These are phyloP conservation scores for Albula glossodonta DNA, from an alignment of 2,113 vertebrate genomes.

Conservation along the genomic window DNA sequence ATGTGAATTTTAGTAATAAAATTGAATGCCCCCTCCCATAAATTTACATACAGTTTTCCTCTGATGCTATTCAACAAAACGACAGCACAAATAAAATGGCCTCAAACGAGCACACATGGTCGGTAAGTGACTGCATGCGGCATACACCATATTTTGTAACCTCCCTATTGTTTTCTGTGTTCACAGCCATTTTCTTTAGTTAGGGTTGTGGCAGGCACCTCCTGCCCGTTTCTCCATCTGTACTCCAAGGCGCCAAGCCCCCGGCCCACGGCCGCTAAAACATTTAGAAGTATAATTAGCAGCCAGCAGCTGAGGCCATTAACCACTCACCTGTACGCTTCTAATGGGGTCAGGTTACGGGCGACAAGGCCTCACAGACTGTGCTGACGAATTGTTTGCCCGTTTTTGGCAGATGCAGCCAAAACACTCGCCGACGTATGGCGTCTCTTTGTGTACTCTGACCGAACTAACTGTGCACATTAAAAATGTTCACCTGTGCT, in stretches of 20 bases:
- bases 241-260: slow-evolving; percentile 20
- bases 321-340: slow-evolving; percentile 63
- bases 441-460: background rate
- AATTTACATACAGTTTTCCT: background rate
- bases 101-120: background rate
- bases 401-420: slow-evolving; percentile 44
- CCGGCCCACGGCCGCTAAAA: slow-evolving; percentile 29
- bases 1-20: background rate
- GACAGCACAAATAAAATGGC: background rate
- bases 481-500: background rate
- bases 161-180: background rate
- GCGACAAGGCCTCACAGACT: slow-evolving; percentile 37
- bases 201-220: background rate
- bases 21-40: background rate
- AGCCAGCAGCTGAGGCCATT: slow-evolving; percentile 59
- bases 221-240: slow-evolving; percentile 26
- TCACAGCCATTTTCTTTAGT: background rate
- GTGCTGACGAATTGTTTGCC: slow-evolving; percentile 42
- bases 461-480: background rate
- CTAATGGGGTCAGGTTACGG: slow-evolving; percentile 59
- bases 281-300: slow-evolving; percentile 43
- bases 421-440: slow-evolving; percentile 43
- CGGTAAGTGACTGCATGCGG: background rate
- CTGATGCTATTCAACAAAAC: background rate
- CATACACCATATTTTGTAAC: background rate